Conservation (phyloP, 2,797 vertebrate genomes). For the Myoxocephalus aenaeus region DNA sequence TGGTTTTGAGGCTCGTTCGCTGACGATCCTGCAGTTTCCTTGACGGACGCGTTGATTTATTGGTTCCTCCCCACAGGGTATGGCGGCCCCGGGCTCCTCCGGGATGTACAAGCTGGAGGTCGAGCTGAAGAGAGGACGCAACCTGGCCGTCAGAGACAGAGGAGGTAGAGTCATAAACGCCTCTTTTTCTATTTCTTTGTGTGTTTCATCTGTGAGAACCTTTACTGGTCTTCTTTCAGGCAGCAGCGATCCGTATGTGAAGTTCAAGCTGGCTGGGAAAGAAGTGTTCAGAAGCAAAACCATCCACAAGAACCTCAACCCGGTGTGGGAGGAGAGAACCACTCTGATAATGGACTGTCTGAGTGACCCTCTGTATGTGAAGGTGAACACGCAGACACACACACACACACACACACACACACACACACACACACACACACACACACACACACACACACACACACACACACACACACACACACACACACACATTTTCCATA, state of each 20-base stretch:
- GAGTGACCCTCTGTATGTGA: slow-evolving; percentile 89
- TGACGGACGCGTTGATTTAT: too few species aligned
- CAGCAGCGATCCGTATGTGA: slow-evolving; percentile 95
- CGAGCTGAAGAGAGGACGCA: slow-evolving; percentile 88
- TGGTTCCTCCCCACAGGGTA: slow-evolving; percentile 72
- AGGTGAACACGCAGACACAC: slow-evolving; percentile 79
- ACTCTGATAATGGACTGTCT: slow-evolving; percentile 84
- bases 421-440: not conserved
- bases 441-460: not conserved
- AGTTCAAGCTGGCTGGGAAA: slow-evolving; percentile 92
- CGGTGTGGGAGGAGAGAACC: slow-evolving; percentile 92
- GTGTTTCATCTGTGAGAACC: not conserved
- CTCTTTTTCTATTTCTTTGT: not conserved
- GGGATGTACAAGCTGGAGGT: slow-evolving; percentile 90
- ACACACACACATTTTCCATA: not conserved
- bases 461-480: not conserved
- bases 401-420: not conserved
- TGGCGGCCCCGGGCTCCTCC: slow-evolving; percentile 60
- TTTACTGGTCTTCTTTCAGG: slow-evolving; percentile 72
- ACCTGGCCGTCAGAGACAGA: slow-evolving; percentile 91
- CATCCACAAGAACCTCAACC: slow-evolving; percentile 94
- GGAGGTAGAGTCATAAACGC: slow-evolving; percentile 81
- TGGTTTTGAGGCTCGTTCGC: not conserved
- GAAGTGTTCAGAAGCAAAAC: slow-evolving; percentile 94
- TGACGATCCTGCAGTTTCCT: not conserved